A percentile compares a stretch with the other conserved stretches of the same genome.
Conservation (phyloP, 2,888 invertebrate species). For the Drosophila conformis region DNA sequence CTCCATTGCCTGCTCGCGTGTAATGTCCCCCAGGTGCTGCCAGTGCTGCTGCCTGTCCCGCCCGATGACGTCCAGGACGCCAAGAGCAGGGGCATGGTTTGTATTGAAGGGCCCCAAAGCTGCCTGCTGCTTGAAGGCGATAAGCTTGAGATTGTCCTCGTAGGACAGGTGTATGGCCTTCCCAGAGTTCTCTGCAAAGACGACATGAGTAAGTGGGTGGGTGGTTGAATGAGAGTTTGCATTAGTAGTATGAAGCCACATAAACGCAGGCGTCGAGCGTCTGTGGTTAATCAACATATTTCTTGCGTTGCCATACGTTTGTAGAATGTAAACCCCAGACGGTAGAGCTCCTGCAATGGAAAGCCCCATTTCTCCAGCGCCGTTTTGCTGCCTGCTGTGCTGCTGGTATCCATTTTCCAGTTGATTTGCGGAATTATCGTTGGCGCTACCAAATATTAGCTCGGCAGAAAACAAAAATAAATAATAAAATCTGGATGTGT, state of each 20-base stretch:
- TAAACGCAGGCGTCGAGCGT: constrained; percentile 8
- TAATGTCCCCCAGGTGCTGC: constrained; percentile 95
- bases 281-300: constrained; percentile 8
- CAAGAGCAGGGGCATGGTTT: constrained; percentile 91
- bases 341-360: constrained; percentile 92
- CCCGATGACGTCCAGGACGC: constrained; percentile 97
- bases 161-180: constrained; percentile 98
- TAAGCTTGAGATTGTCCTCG: constrained; percentile 95
- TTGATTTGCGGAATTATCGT: constrained; percentile 18
- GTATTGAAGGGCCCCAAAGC: constrained; percentile 92
- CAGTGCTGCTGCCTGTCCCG: constrained; percentile 96
- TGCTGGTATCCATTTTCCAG: constrained; percentile 22
- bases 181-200: constrained; percentile 95
- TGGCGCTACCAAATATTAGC: constrained; percentile 39
- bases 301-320: constrained; percentile 90
- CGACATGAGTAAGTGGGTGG: not conserved
- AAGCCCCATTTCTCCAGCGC: constrained; percentile 88
- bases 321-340: constrained; percentile 95
- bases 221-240: not conserved
- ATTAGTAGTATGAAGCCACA: constrained; percentile 40
- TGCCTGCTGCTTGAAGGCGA: constrained; percentile 97
- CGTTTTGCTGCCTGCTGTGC: constrained; percentile 21
- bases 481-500: constrained; percentile 53
- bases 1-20: constrained; percentile 94
- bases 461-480: constrained; percentile 72